These are phyloP conservation scores for Cotesia glomerata DNA, from an alignment of 1,140 invertebrate species.

Conservation along the genomic window DNA sequence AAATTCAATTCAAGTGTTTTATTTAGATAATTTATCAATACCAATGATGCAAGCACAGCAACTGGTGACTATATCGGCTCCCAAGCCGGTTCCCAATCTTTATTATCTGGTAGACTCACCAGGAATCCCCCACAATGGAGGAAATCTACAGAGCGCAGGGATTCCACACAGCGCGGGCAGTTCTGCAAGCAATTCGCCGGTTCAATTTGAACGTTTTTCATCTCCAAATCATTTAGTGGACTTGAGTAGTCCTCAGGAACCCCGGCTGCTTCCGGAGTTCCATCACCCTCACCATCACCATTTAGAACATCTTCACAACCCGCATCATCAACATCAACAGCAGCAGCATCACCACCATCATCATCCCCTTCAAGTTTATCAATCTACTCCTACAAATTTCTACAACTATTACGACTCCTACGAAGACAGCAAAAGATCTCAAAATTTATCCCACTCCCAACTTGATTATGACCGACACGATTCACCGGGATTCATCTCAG, in stretches of 20 bases:
- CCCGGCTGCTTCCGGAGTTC: constrained; percentile 31
- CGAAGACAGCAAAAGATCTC: constrained; percentile 35
- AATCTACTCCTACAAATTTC: neutral
- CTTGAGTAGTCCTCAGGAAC: constrained; percentile 44
- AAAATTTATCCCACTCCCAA: constrained; percentile 20
- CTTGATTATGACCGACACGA: constrained; percentile 40
- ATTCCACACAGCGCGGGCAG: constrained; percentile 50
- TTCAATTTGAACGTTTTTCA: constrained; percentile 46
- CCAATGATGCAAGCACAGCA: constrained; percentile 40
- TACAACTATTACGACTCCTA: constrained; percentile 39
- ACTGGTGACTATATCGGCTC: constrained; percentile 28
- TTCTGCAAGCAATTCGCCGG: constrained; percentile 50
- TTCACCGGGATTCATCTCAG: constrained; percentile 41
- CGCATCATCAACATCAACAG: constrained; percentile 32
- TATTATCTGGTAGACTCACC: constrained; percentile 38
- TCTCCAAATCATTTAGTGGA: constrained; percentile 52
- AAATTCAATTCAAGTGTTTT: neutral
- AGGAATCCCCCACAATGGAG: constrained; percentile 45
- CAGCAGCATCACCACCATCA: neutral
- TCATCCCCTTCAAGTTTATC: constrained; percentile 30
- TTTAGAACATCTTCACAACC: constrained; percentile 18
- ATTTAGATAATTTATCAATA: neutral
- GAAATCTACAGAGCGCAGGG: constrained; percentile 35
- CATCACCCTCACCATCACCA: constrained; percentile 33
- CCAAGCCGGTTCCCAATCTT: constrained; percentile 22